These are phyloP conservation scores for Pollachius pollachius DNA, from an alignment of 2,113 vertebrate genomes.

Conservation along the genomic window DNA sequence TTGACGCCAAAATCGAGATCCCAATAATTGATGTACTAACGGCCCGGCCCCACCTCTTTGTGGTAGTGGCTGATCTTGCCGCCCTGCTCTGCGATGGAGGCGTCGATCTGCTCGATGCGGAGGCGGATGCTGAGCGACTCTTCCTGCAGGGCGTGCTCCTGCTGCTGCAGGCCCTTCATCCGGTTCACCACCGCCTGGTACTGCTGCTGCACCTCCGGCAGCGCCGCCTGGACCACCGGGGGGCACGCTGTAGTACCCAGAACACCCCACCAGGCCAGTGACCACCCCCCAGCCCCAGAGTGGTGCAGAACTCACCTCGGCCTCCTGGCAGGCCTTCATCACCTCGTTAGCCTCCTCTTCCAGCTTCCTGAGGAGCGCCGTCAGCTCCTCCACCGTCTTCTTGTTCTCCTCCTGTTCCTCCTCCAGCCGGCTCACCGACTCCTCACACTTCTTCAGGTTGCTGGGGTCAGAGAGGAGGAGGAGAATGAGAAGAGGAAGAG, in stretches of 20 bases:
- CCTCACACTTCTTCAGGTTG: conserved; percentile 88
- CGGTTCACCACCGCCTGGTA: conserved; percentile 76
- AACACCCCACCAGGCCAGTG: too few relatives aligned
- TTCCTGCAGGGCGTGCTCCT: conserved; percentile 85
- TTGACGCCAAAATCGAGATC: too few relatives aligned
- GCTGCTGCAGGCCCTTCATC: conserved; percentile 80
- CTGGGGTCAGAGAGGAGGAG: conserved; percentile 56
- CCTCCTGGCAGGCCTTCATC: conserved; percentile 78
- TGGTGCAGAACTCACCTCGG: conserved; percentile 70
- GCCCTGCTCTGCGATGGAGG: conserved; percentile 81
- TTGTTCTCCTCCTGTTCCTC: conserved; percentile 81
- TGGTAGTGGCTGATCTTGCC: conserved; percentile 92
- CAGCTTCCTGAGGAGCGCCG: conserved; percentile 77
- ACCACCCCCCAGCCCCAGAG: too few relatives aligned
- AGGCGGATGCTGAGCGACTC: conserved; percentile 87
- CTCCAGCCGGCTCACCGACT: conserved; percentile 74
- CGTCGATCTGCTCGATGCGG: conserved; percentile 85
- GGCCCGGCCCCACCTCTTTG: conserved; percentile 79
- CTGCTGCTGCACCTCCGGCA: conserved; percentile 83
- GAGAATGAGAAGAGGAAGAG: not conserved
- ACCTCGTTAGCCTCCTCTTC: conserved; percentile 84
- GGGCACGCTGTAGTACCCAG: not conserved
- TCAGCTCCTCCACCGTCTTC: conserved; percentile 74
- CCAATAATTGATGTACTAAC: too few relatives aligned
- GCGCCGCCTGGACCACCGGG: conserved; percentile 64